Evolutionary conservation across 2,113 vertebrate species (phyloP).

Genomic region (Ammodytes marinus): DNA sequence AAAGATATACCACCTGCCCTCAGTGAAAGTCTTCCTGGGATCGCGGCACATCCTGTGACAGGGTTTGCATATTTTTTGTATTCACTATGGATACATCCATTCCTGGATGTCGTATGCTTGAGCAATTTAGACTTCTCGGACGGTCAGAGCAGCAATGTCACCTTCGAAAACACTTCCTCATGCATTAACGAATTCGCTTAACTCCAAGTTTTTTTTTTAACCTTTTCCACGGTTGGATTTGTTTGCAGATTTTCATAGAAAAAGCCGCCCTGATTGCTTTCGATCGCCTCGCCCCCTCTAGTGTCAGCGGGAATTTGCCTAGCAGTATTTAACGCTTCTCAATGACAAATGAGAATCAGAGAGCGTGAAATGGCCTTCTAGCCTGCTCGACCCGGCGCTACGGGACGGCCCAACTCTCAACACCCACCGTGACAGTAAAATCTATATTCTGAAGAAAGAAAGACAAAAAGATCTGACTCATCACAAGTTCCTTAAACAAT

Average conservation of each 20-base stretch:
- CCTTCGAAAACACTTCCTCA: not conserved
- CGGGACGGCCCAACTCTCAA: conserved; percentile 37
- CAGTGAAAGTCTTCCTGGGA: conserved; percentile 25
- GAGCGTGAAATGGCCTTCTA: conserved; percentile 80
- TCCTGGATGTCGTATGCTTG: not conserved
- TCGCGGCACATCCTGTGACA: conserved; percentile 13
- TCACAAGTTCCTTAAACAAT: conserved; percentile 40
- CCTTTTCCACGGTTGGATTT: conserved; percentile 8
- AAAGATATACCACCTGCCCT: conserved; percentile 4
- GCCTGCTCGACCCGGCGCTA: conserved; percentile 26
- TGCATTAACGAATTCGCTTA: not conserved
- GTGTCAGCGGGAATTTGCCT: conserved; percentile 82
- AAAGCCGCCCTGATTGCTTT: conserved; percentile 79
- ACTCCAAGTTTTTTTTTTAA: conserved; percentile 6
- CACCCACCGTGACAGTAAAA: conserved; percentile 63
- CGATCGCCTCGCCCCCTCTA: conserved; percentile 73
- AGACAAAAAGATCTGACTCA: conserved; percentile 44
- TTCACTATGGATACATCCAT: conserved; percentile 17
- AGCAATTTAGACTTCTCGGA: conserved; percentile 10
- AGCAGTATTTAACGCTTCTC: conserved; percentile 82
- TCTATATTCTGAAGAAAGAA: conserved; percentile 58
- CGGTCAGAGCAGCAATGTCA: not conserved
- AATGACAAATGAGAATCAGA: conserved; percentile 85
- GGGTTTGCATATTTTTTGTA: conserved; percentile 18
- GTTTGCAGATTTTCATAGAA: conserved; percentile 58